Base-by-base conservation (phyloP, 2,113 vertebrate genomes). In the Setophaga kirtlandii region DNA sequence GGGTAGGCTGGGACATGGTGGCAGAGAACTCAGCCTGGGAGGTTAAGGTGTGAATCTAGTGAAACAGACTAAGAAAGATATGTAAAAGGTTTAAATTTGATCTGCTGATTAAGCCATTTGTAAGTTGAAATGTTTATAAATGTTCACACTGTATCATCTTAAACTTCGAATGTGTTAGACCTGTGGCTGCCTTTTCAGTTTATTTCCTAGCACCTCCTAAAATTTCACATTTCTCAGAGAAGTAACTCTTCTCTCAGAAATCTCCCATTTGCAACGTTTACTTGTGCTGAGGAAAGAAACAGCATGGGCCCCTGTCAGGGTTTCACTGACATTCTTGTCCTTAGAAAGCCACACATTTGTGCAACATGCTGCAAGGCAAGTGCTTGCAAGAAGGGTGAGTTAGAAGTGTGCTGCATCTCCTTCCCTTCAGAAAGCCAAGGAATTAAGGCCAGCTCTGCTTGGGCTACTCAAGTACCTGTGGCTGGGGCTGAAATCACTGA, bases 151-250 rank as follows among this genome's bases (percentile, higher is more conserved):
- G 2, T 50, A 70, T 50, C 56, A 60, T 89, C 82, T 91, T 78
- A 82, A 68, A 84, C 81, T 92, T 89, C n/a, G 74, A 63, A 92
- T 28, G 76, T 83, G 86, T n/a, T 58, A 94, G 94, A 86, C 55
- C 85, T 67, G 21, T 70, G 73, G 10, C 69, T 80, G 42, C 80
- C 68, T 92, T 90, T 65, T 44, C 60, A 16, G 39, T 60, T 86
- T 69, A 49, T 76, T 90, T 87, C 52, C 64, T 69, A 91, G 82
- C 70, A 56, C 53, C 28, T 83, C 68, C 31, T 89, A 70, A 83
- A 92, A 74, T 81, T 25, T 87, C 55, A 53, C 41, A 50, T 90
- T 92, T 93, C 49, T n/a, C 11, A 28, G 63, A 85, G 52, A 90
- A 90, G 55, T 53, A 3, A n/a, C 53, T 64, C 65, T 64, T 28